Conservation (phyloP, 2,797 vertebrate genomes). For the Chloroceryle amazona region DNA sequence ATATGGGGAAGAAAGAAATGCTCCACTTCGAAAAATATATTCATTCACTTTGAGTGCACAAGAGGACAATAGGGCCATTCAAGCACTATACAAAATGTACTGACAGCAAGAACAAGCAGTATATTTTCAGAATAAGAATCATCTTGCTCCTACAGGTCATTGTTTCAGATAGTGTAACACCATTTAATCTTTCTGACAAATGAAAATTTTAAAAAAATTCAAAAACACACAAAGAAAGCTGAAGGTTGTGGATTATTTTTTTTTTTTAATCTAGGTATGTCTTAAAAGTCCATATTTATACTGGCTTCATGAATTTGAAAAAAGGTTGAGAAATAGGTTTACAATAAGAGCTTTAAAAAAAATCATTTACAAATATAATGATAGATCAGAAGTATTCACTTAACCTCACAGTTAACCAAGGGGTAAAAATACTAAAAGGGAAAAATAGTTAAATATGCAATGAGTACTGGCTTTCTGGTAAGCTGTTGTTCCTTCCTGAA, state of each 20-base stretch:
- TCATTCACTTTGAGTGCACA: slow-evolving; percentile 35
- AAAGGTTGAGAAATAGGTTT: not conserved
- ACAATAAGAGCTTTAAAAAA: not conserved
- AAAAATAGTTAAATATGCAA: not conserved
- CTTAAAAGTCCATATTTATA: not conserved
- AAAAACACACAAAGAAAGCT: not conserved
- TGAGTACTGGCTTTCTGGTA: not conserved
- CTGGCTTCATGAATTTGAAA: not conserved
- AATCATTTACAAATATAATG: not conserved
- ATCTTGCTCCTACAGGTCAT: slow-evolving; percentile 1
- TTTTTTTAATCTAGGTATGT: not conserved
- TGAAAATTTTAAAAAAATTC: not conserved
- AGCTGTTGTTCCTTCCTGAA: not conserved
- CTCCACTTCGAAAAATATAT: slow-evolving; percentile 49
- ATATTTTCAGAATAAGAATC: slow-evolving; percentile 21
- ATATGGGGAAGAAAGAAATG: slow-evolving; percentile 21
- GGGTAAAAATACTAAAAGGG: not conserved
- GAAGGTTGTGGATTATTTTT: fast-evolving
- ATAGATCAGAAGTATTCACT: not conserved
- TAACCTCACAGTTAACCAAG: not conserved
- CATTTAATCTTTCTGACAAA: not conserved
- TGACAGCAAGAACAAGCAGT: slow-evolving; percentile 24
- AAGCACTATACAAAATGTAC: slow-evolving; percentile 32
- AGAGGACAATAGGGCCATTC: slow-evolving; percentile 55
- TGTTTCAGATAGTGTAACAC: not conserved